phyloP scores from a whole-genome alignment of 2,113 vertebrate species.

The Atherinomorus stipes region DNA sequence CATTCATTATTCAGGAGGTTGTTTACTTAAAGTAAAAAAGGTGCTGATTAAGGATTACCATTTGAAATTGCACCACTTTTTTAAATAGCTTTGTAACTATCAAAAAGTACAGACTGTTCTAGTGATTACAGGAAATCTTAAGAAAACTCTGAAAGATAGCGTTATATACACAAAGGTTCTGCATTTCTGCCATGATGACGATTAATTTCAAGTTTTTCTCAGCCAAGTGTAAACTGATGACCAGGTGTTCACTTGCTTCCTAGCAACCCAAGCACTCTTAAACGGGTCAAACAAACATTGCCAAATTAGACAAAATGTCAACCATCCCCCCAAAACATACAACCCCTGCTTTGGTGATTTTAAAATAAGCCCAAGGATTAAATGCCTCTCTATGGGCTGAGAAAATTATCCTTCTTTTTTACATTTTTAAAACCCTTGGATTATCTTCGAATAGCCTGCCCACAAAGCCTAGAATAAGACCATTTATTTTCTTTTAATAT shows the following conservation, averaged over 20 bases:
- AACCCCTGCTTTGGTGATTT: constrained; percentile 11
- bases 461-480: constrained; percentile 12
- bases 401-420: constrained; percentile 32
- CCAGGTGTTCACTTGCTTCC: constrained; percentile 48
- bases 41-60: too few relatives aligned
- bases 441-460: constrained; percentile 36
- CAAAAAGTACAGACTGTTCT: too few relatives aligned
- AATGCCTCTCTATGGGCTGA: constrained; percentile 30
- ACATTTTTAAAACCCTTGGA: constrained; percentile 26
- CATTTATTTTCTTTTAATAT: not conserved
- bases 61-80: too few relatives aligned
- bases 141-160: not conserved
- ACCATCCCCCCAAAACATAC: constrained; percentile 2
- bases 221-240: constrained; percentile 47
- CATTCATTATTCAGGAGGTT: too few relatives aligned
- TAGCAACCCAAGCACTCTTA: constrained; percentile 48
- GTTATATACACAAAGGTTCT: not conserved
- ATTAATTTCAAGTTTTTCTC: constrained; percentile 33
- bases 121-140: too few relatives aligned
- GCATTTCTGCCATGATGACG: not conserved
- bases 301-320: constrained; percentile 21
- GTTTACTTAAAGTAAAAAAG: too few relatives aligned
- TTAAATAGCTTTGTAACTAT: too few relatives aligned
- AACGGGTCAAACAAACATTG: constrained; percentile 27
- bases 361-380: constrained; percentile 36